Percentiles rank a stretch among this genome's conserved stretches.
Conservation (phyloP, 2,888 invertebrate genomes). For the Ecliptopera silaceata region DNA sequence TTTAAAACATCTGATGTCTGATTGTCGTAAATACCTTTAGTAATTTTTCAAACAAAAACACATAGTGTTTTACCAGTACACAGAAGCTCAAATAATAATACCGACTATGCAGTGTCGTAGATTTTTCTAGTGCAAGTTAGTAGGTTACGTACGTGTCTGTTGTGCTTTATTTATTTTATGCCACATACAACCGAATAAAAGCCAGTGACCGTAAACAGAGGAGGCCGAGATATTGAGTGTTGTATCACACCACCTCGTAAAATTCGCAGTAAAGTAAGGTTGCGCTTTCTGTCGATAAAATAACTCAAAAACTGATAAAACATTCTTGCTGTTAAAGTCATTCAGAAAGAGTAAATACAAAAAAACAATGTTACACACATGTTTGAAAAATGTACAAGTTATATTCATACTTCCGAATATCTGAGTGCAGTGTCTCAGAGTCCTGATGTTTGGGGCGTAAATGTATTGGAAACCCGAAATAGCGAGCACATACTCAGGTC, state of each 20-base stretch:
- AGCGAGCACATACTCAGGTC: constrained; percentile 17
- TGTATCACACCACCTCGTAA: constrained; percentile 46
- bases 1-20: no score
- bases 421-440: not conserved
- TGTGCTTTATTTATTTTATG: constrained; percentile 47
- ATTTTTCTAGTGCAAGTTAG: not conserved
- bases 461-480: constrained; percentile 22
- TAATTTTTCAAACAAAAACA: no score
- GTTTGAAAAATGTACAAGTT: not conserved
- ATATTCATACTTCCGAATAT: not conserved
- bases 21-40: no score
- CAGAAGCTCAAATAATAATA: no score
- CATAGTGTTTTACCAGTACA: no score
- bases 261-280: constrained; percentile 33
- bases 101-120: not conserved
- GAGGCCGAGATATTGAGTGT: constrained; percentile 73
- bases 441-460: constrained; percentile 2
- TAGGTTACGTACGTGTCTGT: not conserved
- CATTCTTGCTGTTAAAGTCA: not conserved
- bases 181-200: constrained; percentile 59
- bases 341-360: not conserved
- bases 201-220: constrained; percentile 70
- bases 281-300: constrained; percentile 25
- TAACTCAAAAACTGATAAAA: constrained; percentile 21
- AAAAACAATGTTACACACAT: not conserved